Evolutionary conservation across 2,888 invertebrate genomes (phyloP).

Genomic region (Lasioglossum zephyrum): DNA sequence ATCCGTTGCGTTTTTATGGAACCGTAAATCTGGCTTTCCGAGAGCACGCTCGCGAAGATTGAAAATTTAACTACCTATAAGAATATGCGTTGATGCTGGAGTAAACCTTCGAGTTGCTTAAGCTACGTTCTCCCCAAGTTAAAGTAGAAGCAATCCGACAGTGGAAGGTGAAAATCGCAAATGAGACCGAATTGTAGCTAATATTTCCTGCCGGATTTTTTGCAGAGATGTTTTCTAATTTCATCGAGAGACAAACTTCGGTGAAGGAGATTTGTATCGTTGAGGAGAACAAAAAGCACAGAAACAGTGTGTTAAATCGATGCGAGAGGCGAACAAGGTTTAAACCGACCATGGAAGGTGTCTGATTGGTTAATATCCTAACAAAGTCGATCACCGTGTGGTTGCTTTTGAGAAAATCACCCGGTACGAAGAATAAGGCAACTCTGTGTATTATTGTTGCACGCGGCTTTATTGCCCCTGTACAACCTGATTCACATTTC

Average conservation of each 20-base stretch:
- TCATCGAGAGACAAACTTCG: neutral
- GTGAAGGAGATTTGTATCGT: neutral
- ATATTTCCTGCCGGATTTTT: neutral
- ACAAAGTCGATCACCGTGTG: neutral
- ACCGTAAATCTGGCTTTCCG: conserved; percentile 21
- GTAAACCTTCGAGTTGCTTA: neutral
- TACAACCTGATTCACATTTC: conserved; percentile 21
- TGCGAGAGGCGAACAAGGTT: neutral
- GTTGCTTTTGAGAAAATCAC: neutral
- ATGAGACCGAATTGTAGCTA: neutral
- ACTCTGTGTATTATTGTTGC: conserved; percentile 4
- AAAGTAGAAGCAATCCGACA: neutral
- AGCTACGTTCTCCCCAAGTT: neutral
- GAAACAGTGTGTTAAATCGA: no score
- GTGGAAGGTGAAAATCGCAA: neutral
- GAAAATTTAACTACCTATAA: conserved; percentile 2
- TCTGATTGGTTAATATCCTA: neutral
- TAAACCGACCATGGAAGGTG: neutral
- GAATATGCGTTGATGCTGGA: neutral
- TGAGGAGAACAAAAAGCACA: no score
- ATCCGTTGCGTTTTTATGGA: conserved; percentile 12
- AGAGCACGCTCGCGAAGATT: neutral
- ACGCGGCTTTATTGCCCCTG: conserved; percentile 13
- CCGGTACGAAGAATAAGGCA: neutral
- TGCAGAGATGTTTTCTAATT: neutral